A percentile compares a stretch with the other conserved stretches of the same genome.
Conservation (phyloP, 2,797 vertebrate species). For the Thalassophryne amazonica region DNA sequence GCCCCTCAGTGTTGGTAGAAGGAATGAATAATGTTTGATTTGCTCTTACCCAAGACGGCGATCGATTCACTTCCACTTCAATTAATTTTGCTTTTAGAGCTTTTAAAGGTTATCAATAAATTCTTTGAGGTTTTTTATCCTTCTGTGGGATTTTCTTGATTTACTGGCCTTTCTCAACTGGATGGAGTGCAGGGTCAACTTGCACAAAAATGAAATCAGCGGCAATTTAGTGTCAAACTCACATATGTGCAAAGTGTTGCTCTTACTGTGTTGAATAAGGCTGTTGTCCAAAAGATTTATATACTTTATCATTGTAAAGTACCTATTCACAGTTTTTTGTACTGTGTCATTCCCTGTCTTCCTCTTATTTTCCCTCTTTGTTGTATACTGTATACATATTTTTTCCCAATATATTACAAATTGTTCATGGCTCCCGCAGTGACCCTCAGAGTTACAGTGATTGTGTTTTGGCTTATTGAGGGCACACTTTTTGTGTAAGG, state of each 20-base stretch:
- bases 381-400: not conserved
- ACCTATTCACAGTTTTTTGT: too few species aligned
- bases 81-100: too few species aligned
- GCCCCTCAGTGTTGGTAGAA: too few species aligned
- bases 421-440: not conserved
- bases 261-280: too few species aligned
- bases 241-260: too few species aligned
- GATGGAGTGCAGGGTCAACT: not conserved
- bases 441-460: slow-evolving; percentile 14
- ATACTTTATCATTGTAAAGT: too few species aligned
- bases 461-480: not conserved
- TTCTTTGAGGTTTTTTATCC: not conserved
- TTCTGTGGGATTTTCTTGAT: not conserved
- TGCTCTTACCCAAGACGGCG: too few species aligned
- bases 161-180: not conserved
- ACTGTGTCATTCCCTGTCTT: not conserved
- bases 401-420: not conserved
- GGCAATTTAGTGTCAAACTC: not conserved
- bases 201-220: not conserved
- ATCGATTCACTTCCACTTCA: too few species aligned
- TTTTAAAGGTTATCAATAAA: too few species aligned
- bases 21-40: too few species aligned
- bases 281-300: too few species aligned
- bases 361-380: not conserved
- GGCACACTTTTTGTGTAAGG: not conserved